A percentile compares a stretch with the other conserved stretches of the same genome.
Evolutionary conservation across 2,888 invertebrate genomes (phyloP).

Genomic region (Drosophila helvetica): DNA sequence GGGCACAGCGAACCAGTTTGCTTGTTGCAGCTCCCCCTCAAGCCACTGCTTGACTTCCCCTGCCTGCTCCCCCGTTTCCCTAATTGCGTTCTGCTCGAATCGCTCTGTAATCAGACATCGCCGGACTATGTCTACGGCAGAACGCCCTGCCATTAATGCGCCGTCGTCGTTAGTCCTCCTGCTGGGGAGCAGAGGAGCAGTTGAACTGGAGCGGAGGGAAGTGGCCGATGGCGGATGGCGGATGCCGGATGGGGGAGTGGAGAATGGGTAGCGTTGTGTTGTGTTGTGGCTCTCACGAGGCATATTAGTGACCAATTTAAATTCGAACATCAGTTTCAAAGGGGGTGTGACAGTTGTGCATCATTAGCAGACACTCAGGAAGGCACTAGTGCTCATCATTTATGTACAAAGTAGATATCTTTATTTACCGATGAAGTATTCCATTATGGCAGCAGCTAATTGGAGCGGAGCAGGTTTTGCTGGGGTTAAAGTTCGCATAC

Average conservation of each 20-base stretch:
- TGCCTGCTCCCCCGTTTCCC: slow-evolving; percentile 28
- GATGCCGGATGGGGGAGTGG: slow-evolving; percentile 5
- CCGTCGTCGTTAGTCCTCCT: slow-evolving; percentile 19
- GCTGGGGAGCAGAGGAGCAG: background rate
- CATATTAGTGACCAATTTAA: slow-evolving; percentile 69
- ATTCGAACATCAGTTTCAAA: slow-evolving; percentile 46
- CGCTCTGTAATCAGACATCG: slow-evolving; percentile 76
- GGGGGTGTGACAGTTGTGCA: slow-evolving; percentile 51
- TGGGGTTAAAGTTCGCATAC: background rate
- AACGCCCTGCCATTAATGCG: slow-evolving; percentile 66
- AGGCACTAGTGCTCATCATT: slow-evolving; percentile 22
- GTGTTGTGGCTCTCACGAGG: slow-evolving; percentile 51
- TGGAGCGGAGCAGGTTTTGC: background rate
- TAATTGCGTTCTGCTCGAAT: slow-evolving; percentile 81
- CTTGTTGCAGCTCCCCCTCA: too few relatives aligned
- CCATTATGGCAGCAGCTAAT: background rate
- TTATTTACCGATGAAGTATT: background rate
- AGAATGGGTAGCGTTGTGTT: background rate
- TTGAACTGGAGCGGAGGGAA: too few relatives aligned
- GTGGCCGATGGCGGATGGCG: background rate
- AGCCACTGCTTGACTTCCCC: background rate
- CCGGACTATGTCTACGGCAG: slow-evolving; percentile 46
- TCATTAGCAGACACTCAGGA: slow-evolving; percentile 53
- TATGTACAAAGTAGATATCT: background rate
- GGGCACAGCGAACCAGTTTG: slow-evolving; percentile 1